These are phyloP conservation scores for Lutraria rhynchaena DNA, from an alignment of 1,140 invertebrate species.

Conservation along the genomic window DNA sequence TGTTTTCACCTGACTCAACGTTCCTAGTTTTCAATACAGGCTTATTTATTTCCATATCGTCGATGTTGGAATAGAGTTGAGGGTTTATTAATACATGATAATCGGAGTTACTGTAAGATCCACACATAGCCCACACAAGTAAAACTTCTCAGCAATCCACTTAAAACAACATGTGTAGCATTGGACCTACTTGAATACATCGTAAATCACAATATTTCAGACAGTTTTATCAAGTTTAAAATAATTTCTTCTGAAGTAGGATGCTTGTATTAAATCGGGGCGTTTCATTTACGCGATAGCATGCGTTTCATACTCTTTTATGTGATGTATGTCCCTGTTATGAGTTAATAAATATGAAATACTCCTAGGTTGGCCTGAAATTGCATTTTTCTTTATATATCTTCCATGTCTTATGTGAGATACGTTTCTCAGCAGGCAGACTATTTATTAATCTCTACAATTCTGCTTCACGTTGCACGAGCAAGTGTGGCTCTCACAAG, in stretches of 20 bases:
- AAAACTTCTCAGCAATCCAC: constrained; percentile 22
- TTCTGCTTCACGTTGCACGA: too few relatives aligned
- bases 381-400: neutral
- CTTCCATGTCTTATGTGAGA: too few relatives aligned
- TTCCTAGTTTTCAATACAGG: constrained; percentile 5
- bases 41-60: constrained; percentile 30
- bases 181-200: constrained; percentile 34
- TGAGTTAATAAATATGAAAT: constrained; percentile 35
- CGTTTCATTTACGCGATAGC: constrained; percentile 32
- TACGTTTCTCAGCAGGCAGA: too few relatives aligned
- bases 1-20: constrained; percentile 20
- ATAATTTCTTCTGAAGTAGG: constrained; percentile 42
- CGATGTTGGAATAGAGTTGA: constrained; percentile 9
- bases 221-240: constrained; percentile 60
- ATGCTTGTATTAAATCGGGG: constrained; percentile 47
- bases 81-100: constrained; percentile 30
- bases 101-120: neutral
- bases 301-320: constrained; percentile 39
- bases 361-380: neutral
- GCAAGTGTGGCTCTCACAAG: too few relatives aligned
- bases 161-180: constrained; percentile 44
- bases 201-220: constrained; percentile 50
- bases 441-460: too few relatives aligned
- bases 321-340: constrained; percentile 24
- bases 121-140: constrained; percentile 42